Evolutionary conservation across 2,888 invertebrate genomes (phyloP), one percentile per base, ranked within the genome.

Genomic region (Tupiocoris notatus): DNA sequence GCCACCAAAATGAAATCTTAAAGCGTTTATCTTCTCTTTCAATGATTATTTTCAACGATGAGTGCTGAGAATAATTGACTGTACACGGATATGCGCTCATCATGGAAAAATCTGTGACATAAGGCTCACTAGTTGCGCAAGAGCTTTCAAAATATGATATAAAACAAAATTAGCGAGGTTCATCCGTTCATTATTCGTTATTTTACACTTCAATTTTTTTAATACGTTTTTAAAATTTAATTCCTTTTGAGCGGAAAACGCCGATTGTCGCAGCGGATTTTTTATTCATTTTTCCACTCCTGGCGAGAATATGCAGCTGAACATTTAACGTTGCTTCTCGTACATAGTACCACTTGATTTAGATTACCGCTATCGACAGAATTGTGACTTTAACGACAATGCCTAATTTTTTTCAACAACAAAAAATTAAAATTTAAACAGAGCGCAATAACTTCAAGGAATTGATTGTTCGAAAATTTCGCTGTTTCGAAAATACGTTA

Each of bases 371-470:
- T n/a, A n/a, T n/a, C n/a, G n/a, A n/a, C n/a, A n/a, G n/a, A n/a
- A n/a, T n/a, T n/a, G n/a, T n/a, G n/a, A n/a, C n/a, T n/a, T n/a
- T 63, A 63, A 63, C 23, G 63, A 63, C 63, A 63, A 63, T 63
- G 23, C 63, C 17, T 63, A 3, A 17, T 23, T 63, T 63, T 62
- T 63, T 63, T 63, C 23, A 25, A 63, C 23, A 25, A 63, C 23
- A 24, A 23, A 23, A 63, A 63, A 63, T 63, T 63, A 63, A n/a
- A n/a, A n/a, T n/a, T n/a, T n/a, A n/a, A n/a, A n/a, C n/a, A n/a
- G n/a, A n/a, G n/a, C n/a, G n/a, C n/a, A n/a, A n/a, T n/a, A n/a
- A n/a, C 12, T 39, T 39, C 39, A 12, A 39, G 39, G 12, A 39
- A 39, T 39, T 39, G 39, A 39, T 39, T 39, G 39, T 39, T 39